These are phyloP conservation scores for Apamea crenata DNA, from an alignment of 2,888 invertebrate species.

Conservation along the genomic window DNA sequence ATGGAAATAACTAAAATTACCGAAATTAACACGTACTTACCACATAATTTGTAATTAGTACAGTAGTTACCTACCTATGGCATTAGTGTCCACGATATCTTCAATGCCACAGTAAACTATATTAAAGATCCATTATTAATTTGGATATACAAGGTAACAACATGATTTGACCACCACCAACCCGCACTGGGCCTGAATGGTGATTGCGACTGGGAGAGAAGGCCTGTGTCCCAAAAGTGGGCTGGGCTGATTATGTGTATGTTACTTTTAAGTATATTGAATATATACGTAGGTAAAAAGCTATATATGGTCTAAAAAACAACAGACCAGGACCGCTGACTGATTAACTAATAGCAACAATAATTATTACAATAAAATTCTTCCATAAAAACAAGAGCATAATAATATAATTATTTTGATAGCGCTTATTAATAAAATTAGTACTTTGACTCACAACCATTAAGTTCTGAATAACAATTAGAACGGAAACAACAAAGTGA, in stretches of 20 bases:
- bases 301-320: background rate
- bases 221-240: too few species aligned
- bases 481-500: conserved; percentile 52
- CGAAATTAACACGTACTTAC: background rate
- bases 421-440: conserved; percentile 1
- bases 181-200: too few species aligned
- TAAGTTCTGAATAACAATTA: conserved; percentile 19
- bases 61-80: background rate
- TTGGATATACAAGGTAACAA: background rate
- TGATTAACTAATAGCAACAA: conserved; percentile 22
- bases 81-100: background rate
- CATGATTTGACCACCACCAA: too few species aligned
- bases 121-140: background rate
- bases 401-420: conserved; percentile 16
- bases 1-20: background rate
- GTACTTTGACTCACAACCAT: conserved; percentile 21
- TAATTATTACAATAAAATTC: conserved; percentile 1
- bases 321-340: conserved; percentile 3
- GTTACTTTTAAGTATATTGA: background rate
- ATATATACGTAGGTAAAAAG: background rate
- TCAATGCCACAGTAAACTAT: background rate
- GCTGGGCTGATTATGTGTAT: background rate
- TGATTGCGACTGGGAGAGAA: too few species aligned
- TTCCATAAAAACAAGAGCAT: conserved; percentile 31
- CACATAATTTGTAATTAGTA: background rate